A percentile compares a stretch with the other conserved stretches of the same genome.
These are phyloP conservation scores for Chymomyza costata DNA, from an alignment of 1,140 invertebrate genomes.

Conservation along the genomic window DNA sequence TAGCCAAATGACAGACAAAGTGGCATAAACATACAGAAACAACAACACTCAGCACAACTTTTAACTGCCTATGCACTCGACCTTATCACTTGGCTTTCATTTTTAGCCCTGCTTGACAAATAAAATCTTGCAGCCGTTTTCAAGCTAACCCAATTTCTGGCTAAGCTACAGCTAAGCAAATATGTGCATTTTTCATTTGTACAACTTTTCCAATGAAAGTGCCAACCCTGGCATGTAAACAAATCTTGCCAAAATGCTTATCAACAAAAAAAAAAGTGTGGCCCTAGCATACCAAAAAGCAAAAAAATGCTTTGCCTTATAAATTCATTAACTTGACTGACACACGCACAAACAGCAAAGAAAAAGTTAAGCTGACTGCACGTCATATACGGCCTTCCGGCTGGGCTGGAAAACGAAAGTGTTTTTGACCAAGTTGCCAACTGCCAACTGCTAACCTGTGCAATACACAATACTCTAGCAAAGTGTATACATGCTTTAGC, in stretches of 20 bases:
- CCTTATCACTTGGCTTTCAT: neutral
- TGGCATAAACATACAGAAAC: neutral
- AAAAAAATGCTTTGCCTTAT: slow-evolving; percentile 23
- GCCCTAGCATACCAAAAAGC: slow-evolving; percentile 1
- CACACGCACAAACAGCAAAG: slow-evolving; percentile 17
- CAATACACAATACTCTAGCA: neutral
- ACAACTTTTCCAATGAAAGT: slow-evolving; percentile 58
- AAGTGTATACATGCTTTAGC: neutral
- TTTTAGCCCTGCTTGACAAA: slow-evolving; percentile 8
- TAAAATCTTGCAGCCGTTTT: slow-evolving; percentile 11
- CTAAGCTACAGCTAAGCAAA: slow-evolving; percentile 22
- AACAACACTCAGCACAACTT: neutral
- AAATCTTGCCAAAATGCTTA: slow-evolving; percentile 25
- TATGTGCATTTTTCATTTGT: slow-evolving; percentile 7
- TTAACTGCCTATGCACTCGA: neutral
- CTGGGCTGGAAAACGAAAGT: slow-evolving; percentile 20
- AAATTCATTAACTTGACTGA: slow-evolving; percentile 61
- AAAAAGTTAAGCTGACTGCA: slow-evolving; percentile 15
- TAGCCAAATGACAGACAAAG: slow-evolving; percentile 21
- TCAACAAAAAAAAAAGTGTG: slow-evolving; percentile 11
- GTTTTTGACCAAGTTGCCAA: too few relatives aligned
- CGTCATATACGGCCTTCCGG: slow-evolving; percentile 50
- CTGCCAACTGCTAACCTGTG: too few relatives aligned
- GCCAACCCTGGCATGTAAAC: slow-evolving; percentile 8
- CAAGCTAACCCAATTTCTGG: slow-evolving; percentile 23